Evolutionary conservation across 92 coral and sea anemone genomes (phyloP).

Genomic region (Chrysogorgia sp.): DNA sequence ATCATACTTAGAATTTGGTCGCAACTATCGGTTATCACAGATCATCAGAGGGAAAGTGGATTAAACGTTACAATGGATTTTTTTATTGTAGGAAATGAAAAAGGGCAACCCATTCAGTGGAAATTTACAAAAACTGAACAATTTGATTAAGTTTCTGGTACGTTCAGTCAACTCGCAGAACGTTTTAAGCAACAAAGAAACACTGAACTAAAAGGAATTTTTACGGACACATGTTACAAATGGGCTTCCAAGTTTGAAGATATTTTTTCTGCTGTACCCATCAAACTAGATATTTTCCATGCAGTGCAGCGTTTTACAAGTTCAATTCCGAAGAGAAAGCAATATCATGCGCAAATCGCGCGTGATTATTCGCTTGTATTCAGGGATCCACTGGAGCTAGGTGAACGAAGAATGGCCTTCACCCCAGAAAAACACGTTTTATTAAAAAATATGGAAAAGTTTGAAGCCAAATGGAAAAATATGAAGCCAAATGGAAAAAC

Average conservation of each 20-base stretch:
- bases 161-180: background rate
- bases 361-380: slow-evolving; percentile 2
- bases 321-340: slow-evolving; percentile 7
- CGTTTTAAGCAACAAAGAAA: slow-evolving; percentile 5
- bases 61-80: slow-evolving; percentile 29
- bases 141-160: background rate
- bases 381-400: background rate
- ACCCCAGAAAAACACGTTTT: background rate
- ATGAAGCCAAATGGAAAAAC: slow-evolving; percentile 1
- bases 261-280: slow-evolving; percentile 10
- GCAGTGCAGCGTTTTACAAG: no score
- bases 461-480: no score
- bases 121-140: slow-evolving; percentile 43
- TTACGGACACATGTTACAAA: slow-evolving; percentile 24
- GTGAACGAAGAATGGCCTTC: no score
- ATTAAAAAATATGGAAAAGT: background rate
- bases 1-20: slow-evolving; percentile 52
- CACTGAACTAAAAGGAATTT: slow-evolving; percentile 3
- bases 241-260: background rate
- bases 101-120: slow-evolving; percentile 51
- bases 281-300: no score
- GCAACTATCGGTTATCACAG: slow-evolving; percentile 47
- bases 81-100: slow-evolving; percentile 41
- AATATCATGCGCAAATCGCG: slow-evolving; percentile 1
- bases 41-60: slow-evolving; percentile 39